Conservation (phyloP, 2,888 invertebrate species). For the Drosophila paranaensis region DNA sequence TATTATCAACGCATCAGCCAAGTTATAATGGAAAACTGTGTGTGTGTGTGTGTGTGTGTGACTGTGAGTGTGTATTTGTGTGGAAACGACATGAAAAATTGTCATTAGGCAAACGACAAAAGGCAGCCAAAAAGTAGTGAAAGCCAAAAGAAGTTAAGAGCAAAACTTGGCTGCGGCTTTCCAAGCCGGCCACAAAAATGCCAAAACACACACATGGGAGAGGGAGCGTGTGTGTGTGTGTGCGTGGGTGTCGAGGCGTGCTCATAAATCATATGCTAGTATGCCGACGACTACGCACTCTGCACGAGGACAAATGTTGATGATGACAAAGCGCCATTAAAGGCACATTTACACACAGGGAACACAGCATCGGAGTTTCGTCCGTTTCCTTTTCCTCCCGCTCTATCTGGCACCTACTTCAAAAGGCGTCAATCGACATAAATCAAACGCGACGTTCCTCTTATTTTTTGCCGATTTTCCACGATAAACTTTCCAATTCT, state of each 20-base stretch:
- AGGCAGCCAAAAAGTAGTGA: conserved; percentile 33
- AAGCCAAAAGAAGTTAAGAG: conserved; percentile 26
- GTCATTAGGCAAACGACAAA: conserved; percentile 64
- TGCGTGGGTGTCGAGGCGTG: conserved; percentile 55
- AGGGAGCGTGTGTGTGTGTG: conserved; percentile 8
- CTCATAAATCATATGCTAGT: conserved; percentile 71
- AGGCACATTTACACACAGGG: conserved; percentile 77
- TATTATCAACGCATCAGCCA: conserved; percentile 64
- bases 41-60: conserved; percentile 1
- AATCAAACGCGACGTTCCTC: conserved; percentile 77
- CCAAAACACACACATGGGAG: conserved; percentile 33
- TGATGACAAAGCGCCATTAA: conserved; percentile 83
- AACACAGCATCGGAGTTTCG: not conserved
- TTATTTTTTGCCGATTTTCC: conserved; percentile 76
- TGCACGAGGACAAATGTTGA: conserved; percentile 80
- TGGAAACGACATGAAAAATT: conserved; percentile 68
- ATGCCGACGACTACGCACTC: conserved; percentile 65
- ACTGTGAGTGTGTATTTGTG: conserved; percentile 10
- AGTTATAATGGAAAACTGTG: conserved; percentile 23
- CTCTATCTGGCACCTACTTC: conserved; percentile 43
- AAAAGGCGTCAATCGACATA: conserved; percentile 66
- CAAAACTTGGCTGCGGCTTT: conserved; percentile 63
- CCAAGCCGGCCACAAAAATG: conserved; percentile 15
- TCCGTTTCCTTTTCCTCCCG: not conserved
- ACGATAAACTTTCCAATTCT: conserved; percentile 40